These are phyloP conservation scores for Albula glossodonta DNA, from an alignment of 2,113 vertebrate genomes.

Conservation along the genomic window DNA sequence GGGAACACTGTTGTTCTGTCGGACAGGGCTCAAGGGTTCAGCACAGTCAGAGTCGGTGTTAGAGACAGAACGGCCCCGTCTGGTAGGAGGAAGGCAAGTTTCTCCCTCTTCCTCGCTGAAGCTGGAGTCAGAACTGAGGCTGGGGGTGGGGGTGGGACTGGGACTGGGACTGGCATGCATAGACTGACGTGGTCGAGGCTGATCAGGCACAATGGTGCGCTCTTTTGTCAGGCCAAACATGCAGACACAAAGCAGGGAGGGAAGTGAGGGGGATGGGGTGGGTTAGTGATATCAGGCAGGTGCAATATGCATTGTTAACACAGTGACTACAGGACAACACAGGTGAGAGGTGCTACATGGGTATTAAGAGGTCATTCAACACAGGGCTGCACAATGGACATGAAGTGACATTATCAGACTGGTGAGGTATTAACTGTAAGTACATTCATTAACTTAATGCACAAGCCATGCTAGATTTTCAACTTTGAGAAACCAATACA, in stretches of 20 bases:
- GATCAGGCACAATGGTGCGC: not conserved
- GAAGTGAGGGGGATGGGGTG: not conserved
- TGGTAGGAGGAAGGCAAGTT: not conserved
- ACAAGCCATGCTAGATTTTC: not conserved
- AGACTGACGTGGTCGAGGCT: not conserved
- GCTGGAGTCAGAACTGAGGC: not conserved
- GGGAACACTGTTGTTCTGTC: not conserved
- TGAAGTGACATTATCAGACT: not conserved
- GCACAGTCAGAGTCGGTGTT: not conserved
- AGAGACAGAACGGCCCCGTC: not conserved
- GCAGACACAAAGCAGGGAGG: slow-evolving; percentile 15
- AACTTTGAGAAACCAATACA: not conserved
- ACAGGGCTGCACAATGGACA: not conserved
- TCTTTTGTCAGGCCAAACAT: slow-evolving; percentile 7
- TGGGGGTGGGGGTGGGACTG: not conserved
- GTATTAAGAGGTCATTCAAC: not conserved
- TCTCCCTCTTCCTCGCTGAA: not conserved
- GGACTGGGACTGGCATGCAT: not conserved
- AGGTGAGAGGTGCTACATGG: not conserved
- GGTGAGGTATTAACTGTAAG: not conserved
- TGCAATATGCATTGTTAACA: not conserved
- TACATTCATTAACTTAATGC: too few relatives aligned
- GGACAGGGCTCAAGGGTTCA: not conserved
- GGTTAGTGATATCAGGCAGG: slow-evolving; percentile 9
- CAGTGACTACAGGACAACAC: not conserved